Percentiles rank a stretch among this genome's conserved stretches.
Conservation (phyloP, 1,140 invertebrate genomes). For the Elymnias hypermnestra region DNA sequence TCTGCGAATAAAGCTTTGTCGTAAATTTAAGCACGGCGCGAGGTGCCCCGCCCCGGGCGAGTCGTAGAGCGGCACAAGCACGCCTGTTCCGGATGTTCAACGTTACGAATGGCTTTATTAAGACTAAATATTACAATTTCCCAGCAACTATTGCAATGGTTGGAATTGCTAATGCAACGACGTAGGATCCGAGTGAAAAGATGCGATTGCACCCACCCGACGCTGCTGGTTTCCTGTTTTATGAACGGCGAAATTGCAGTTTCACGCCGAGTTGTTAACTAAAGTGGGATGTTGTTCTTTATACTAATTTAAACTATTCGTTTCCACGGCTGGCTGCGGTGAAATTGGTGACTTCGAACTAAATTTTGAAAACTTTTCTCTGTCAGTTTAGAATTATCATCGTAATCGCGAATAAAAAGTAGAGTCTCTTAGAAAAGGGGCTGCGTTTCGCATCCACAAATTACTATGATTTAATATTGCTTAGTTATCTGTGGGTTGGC, state of each 20-base stretch:
- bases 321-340: slow-evolving; percentile 23
- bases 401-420: slow-evolving; percentile 34
- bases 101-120: slow-evolving; percentile 70
- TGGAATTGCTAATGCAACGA: slow-evolving; percentile 63
- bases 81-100: slow-evolving; percentile 60
- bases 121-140: slow-evolving; percentile 71
- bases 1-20: slow-evolving; percentile 48
- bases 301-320: slow-evolving; percentile 47
- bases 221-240: slow-evolving; percentile 45
- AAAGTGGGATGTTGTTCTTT: slow-evolving; percentile 42
- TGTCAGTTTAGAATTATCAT: slow-evolving; percentile 32
- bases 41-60: slow-evolving; percentile 36
- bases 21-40: slow-evolving; percentile 40
- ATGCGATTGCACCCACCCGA: slow-evolving; percentile 49
- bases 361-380: slow-evolving; percentile 20
- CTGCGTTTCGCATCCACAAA: slow-evolving; percentile 63
- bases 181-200: slow-evolving; percentile 54
- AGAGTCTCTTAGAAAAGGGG: slow-evolving; percentile 51
- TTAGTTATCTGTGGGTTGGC: slow-evolving; percentile 71
- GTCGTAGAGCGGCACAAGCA: slow-evolving; percentile 32
- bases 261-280: slow-evolving; percentile 47
- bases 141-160: slow-evolving; percentile 56
- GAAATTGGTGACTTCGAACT: slow-evolving; percentile 25
- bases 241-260: slow-evolving; percentile 62
- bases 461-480: slow-evolving; percentile 76